Evolutionary conservation across 2,888 invertebrate genomes (phyloP), one percentile per base, ranked within the genome.

Genomic region (Adelphocoris suturalis): DNA sequence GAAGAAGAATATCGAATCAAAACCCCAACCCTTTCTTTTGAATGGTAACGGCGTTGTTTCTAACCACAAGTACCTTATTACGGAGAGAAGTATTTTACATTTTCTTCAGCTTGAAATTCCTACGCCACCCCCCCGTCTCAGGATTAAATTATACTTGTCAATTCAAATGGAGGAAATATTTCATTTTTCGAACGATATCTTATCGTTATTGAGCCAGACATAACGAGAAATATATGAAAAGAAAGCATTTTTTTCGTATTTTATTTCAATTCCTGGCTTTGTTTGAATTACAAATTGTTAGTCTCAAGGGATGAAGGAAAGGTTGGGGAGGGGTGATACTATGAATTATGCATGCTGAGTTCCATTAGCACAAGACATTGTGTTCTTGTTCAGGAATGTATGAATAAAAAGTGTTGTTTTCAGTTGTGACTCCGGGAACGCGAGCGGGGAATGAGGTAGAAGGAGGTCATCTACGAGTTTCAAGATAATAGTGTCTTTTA

Each of bases 321-420:
- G 37, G 75, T 27, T n/a, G 19, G 52, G 88, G 37, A 78, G 85
- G 88, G 47, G 27, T 86, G 86, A 88, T 78, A 88, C 48, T 52
- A 88, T 88, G 88, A 88, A 88, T 88, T 88, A 88, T 78, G 78
- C 88, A 88, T 88, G 88, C 80, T 78, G 88, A 78, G 88, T 88
- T 88, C 88, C 88, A 88, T 88, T 88, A 88, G 88, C 88, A 88
- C 88, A 88, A 88, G 88, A 88, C 88, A 78, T 88, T 88, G 88
- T 88, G 80, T 88, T 88, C 88, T 88, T 88, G 88, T 88, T 88
- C 48, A 88, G 88, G 88, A 88, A 88, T 88, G 88, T 88, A 88
- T 88, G 88, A 88, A 88, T 88, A 88, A 88, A 88, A 88, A 88
- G 88, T 55, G 88, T 88, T 88, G 88, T 88, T 88, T 88, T 78